Conservation (phyloP, 1,140 invertebrate species). For the Meloidogyne exigua region DNA sequence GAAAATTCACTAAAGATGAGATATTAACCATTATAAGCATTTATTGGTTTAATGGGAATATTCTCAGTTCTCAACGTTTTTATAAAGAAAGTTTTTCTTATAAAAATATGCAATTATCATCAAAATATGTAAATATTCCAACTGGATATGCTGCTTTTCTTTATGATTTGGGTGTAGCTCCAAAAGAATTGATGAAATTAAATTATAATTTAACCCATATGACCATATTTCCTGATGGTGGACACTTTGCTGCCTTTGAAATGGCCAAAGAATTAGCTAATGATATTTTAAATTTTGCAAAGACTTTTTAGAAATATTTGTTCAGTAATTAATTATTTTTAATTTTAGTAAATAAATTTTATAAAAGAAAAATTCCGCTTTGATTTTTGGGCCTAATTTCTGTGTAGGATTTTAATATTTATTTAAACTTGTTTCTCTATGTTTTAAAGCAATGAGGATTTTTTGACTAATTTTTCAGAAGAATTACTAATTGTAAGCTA, state of each 20-base stretch:
- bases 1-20: constrained; percentile 72
- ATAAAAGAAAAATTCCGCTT: too few relatives aligned
- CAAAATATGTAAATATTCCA: constrained; percentile 38
- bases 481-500: too few relatives aligned
- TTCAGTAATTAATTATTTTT: too few relatives aligned
- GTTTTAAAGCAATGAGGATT: too few relatives aligned
- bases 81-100: constrained; percentile 39
- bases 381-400: too few relatives aligned
- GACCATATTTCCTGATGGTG: constrained; percentile 41
- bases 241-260: constrained; percentile 49
- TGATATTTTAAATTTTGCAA: constrained; percentile 43
- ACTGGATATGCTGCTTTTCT: constrained; percentile 44
- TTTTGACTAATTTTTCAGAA: too few relatives aligned
- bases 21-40: constrained; percentile 84
- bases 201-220: constrained; percentile 41
- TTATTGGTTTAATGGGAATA: constrained; percentile 72
- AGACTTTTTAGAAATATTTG: constrained; percentile 11
- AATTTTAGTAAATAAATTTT: too few relatives aligned
- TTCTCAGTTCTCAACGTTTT: constrained; percentile 37
- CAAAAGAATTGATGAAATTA: constrained; percentile 27
- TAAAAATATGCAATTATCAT: constrained; percentile 5
- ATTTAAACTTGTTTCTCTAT: too few relatives aligned
- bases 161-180: constrained; percentile 35
- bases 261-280: constrained; percentile 36
- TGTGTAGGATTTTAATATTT: too few relatives aligned